Percentiles rank a stretch among this genome's conserved stretches.
These are phyloP conservation scores for Pseudomugil gertrudae DNA, from an alignment of 2,797 vertebrate species.

Conservation along the genomic window DNA sequence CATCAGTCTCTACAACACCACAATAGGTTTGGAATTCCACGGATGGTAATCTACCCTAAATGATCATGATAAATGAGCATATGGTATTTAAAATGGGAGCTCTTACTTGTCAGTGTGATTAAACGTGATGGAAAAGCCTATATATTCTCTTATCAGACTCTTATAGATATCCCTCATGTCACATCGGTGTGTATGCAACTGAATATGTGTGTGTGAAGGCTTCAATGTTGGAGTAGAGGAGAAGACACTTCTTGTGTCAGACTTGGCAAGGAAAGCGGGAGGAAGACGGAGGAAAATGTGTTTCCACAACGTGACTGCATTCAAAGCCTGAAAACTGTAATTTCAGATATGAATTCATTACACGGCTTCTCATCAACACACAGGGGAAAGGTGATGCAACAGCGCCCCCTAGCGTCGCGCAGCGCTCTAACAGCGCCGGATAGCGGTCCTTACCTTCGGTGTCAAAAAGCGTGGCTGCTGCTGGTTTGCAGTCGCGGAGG, in stretches of 20 bases:
- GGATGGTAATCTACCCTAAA: slow-evolving; percentile 47
- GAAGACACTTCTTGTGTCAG: slow-evolving; percentile 66
- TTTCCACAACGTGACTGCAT: slow-evolving; percentile 83
- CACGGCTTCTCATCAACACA: slow-evolving; percentile 61
- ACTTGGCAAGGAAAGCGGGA: slow-evolving; percentile 64
- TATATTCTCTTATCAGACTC: slow-evolving; percentile 30
- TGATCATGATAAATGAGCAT: slow-evolving; percentile 37
- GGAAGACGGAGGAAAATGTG: slow-evolving; percentile 78
- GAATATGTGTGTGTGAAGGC: slow-evolving; percentile 28
- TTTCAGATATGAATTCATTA: slow-evolving; percentile 80
- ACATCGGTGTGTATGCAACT: slow-evolving; percentile 34
- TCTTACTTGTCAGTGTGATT: slow-evolving; percentile 21
- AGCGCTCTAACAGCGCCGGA: neutral
- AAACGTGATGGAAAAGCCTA: slow-evolving; percentile 33
- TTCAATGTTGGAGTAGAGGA: slow-evolving; percentile 51
- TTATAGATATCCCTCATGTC: slow-evolving; percentile 25
- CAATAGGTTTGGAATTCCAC: slow-evolving; percentile 27
- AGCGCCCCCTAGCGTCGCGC: slow-evolving; percentile 69
- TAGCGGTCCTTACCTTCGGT: slow-evolving; percentile 68
- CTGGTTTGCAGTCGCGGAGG: slow-evolving; percentile 62
- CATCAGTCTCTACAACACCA: slow-evolving; percentile 42
- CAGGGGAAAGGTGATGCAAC: slow-evolving; percentile 61
- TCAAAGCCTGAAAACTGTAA: slow-evolving; percentile 78
- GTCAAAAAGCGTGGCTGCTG: slow-evolving; percentile 73
- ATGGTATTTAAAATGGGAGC: slow-evolving; percentile 15